Base-by-base conservation (phyloP, 23 tunicate genomes). In the Ascidia mentula region DNA sequence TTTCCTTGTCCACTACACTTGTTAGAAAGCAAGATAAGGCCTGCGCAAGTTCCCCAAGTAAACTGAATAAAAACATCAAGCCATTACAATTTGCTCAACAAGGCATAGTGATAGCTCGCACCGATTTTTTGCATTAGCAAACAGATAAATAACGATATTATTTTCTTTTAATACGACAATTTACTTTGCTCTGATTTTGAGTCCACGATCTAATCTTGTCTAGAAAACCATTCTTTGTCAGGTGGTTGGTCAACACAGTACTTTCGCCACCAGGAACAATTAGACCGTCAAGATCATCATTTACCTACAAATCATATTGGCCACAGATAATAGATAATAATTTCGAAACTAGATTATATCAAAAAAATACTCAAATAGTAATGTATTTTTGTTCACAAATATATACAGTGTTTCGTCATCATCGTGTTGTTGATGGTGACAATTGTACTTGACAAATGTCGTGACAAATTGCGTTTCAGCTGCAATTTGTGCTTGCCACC, bases 31-130 rank as follows among this genome's bases (percentile, higher is more conserved):
- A 90, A 15, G 20, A 90, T 90, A 24, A 90, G 82, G 12, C 96
- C 96, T 0, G 96, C 96, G 33, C 96, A 90, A 8, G 96, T 90
- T 34, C 96, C 96, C 90, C 86, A 85, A 12, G 89, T 85, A 81
- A 85, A 90, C 96, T 85, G 89, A 1, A 73, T 40, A 84, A 28
- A 20, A 15, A 42, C 12, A 53, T 9, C 65, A 53, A 5, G 13
- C 53, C 53, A 42, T 42, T 42, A 9, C 53, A 9, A 15, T 42
- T 12, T 9, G 12, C 53, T 15, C 53, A 42, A 42, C 12, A 15
- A 12, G 53, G 53, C 15, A n/a, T n/a, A n/a, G n/a, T n/a, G n/a
- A n/a, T n/a, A n/a, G n/a, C n/a, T n/a, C n/a, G n/a, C n/a, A n/a
- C n/a, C n/a, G n/a, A n/a, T n/a, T n/a, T n/a, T n/a, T n/a, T 12